Conservation (phyloP, 2,888 invertebrate species). For the Pandemis corylana region DNA sequence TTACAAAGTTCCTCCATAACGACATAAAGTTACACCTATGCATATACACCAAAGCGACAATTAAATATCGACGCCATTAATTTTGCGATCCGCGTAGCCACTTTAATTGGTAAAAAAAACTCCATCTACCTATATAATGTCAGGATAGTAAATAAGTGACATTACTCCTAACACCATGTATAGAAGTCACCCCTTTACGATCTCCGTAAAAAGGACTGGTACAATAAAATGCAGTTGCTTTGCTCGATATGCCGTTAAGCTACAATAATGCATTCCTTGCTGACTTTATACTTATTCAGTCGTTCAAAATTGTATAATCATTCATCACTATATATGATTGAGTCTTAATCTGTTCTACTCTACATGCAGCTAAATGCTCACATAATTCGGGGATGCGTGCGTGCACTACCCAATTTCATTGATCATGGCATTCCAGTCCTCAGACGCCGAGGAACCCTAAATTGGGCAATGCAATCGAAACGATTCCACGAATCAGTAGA, state of each 20-base stretch:
- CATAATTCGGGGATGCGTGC: not conserved
- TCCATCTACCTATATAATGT: conserved; percentile 22
- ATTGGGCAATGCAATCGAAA: conserved; percentile 32
- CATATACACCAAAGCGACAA: not conserved
- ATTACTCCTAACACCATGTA: conserved; percentile 42
- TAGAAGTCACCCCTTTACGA: conserved; percentile 44
- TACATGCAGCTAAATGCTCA: too few relatives aligned
- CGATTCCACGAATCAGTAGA: conserved; percentile 47
- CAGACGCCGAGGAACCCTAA: conserved; percentile 16
- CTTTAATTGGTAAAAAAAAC: conserved; percentile 32
- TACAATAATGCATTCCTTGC: conserved; percentile 24
- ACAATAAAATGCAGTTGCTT: conserved; percentile 22
- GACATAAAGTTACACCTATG: not conserved
- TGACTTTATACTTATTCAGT: not conserved
- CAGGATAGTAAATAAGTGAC: conserved; percentile 34
- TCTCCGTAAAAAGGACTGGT: conserved; percentile 44
- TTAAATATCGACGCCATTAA: conserved; percentile 28
- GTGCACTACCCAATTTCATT: conserved; percentile 18
- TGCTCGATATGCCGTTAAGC: conserved; percentile 27
- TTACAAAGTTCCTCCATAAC: not conserved
- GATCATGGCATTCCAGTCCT: not conserved
- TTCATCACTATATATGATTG: not conserved
- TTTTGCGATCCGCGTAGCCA: conserved; percentile 5
- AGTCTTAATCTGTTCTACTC: not conserved
- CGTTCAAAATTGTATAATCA: not conserved